Evolutionary conservation across 2,888 invertebrate genomes (phyloP).

Genomic region (Dilophus febrilis): DNA sequence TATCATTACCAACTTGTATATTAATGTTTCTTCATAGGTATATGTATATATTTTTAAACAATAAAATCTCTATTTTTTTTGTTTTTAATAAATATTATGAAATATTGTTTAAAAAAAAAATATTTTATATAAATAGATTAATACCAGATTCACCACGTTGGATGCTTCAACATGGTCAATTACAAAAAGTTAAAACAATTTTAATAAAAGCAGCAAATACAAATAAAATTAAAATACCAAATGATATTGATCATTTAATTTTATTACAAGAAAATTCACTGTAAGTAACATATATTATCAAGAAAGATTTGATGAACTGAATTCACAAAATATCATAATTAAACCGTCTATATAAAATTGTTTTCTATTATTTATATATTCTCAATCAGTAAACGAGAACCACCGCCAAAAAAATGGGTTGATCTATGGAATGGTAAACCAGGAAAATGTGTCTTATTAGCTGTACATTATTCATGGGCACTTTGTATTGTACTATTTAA

Average conservation of each 20-base stretch:
- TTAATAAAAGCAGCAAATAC: conserved; percentile 25
- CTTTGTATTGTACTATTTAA: conserved; percentile 24
- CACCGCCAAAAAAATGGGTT: conserved; percentile 15
- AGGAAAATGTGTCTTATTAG: conserved; percentile 17
- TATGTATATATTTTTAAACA: too few relatives aligned
- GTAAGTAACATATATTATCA: conserved; percentile 3
- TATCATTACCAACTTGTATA: conserved; percentile 26
- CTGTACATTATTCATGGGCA: conserved; percentile 25
- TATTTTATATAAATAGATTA: conserved; percentile 16
- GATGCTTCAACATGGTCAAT: conserved; percentile 22
- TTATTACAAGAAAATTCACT: conserved; percentile 17
- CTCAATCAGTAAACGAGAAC: conserved; percentile 5
- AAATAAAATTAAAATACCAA: conserved; percentile 26
- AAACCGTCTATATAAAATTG: not conserved
- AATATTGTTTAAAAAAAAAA: not conserved
- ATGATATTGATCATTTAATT: conserved; percentile 23
- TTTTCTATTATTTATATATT: too few relatives aligned
- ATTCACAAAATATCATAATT: not conserved
- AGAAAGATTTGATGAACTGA: not conserved
- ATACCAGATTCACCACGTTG: conserved; percentile 31
- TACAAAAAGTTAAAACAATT: conserved; percentile 21
- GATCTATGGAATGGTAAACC: conserved; percentile 27
- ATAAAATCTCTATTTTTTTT: too few relatives aligned
- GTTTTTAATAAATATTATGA: not conserved
- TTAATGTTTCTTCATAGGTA: conserved; percentile 25